Conservation (phyloP, 2,797 vertebrate genomes). For the Peromyscus eremicus region DNA sequence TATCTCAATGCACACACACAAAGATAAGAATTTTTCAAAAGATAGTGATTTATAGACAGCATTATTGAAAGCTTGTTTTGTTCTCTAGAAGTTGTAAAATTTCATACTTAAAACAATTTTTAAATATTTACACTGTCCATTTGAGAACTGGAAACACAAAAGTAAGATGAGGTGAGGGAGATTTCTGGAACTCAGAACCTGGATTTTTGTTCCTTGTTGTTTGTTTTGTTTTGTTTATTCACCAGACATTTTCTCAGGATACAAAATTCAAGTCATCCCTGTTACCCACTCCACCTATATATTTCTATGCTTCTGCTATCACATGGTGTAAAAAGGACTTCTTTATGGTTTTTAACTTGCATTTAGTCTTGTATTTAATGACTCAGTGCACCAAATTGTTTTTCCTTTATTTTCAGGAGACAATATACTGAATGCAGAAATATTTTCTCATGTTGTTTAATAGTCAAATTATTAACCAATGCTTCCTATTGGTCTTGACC, state of each 20-base stretch:
- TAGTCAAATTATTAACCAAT: background rate
- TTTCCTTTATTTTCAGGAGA: constrained; percentile 14
- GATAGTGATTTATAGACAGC: constrained; percentile 6
- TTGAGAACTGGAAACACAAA: constrained; percentile 12
- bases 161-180: background rate
- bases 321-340: background rate
- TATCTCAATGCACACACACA: background rate
- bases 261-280: background rate
- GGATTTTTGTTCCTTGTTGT: background rate
- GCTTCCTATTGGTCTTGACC: constrained; percentile 11
- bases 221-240: background rate
- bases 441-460: background rate
- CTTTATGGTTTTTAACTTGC: background rate
- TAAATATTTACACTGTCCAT: background rate
- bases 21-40: background rate
- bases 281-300: no score
- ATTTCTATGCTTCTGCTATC: background rate
- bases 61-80: background rate
- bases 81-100: constrained; percentile 28
- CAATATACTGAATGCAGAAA: constrained; percentile 28
- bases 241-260: background rate
- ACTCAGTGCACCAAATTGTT: background rate
- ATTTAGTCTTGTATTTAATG: background rate
- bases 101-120: background rate
- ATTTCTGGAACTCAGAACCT: background rate